These are phyloP conservation scores for Ceryle rudis DNA, from an alignment of 2,797 vertebrate genomes.

Conservation along the genomic window DNA sequence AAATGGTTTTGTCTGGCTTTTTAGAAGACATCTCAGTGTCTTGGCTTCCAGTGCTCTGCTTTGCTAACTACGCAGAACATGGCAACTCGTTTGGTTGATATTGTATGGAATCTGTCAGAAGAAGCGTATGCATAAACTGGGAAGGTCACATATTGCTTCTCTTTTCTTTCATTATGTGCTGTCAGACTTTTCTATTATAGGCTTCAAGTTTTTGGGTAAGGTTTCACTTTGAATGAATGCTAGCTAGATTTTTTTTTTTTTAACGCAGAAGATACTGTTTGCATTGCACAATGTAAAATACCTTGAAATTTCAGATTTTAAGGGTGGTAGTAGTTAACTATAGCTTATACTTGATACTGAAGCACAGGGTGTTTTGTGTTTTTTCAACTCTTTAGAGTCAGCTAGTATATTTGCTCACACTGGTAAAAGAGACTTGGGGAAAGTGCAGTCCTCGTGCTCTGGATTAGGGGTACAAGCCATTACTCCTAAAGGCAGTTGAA, in stretches of 20 bases:
- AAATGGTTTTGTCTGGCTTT: conserved; percentile 19
- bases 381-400: background rate
- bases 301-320: background rate
- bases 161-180: background rate
- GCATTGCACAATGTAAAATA: background rate
- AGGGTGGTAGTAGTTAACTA: background rate
- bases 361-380: background rate
- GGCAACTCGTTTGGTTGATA: background rate
- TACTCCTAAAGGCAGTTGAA: background rate
- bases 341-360: background rate
- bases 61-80: background rate
- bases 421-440: background rate
- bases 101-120: background rate
- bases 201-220: background rate
- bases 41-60: background rate
- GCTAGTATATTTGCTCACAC: background rate
- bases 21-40: background rate
- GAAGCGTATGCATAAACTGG: background rate
- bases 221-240: background rate
- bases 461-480: background rate
- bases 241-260: background rate
- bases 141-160: background rate
- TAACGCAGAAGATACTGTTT: background rate
- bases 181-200: background rate
- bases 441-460: background rate